Conservation (phyloP, 2,113 vertebrate species). For the Eudyptes chrysolophus region DNA sequence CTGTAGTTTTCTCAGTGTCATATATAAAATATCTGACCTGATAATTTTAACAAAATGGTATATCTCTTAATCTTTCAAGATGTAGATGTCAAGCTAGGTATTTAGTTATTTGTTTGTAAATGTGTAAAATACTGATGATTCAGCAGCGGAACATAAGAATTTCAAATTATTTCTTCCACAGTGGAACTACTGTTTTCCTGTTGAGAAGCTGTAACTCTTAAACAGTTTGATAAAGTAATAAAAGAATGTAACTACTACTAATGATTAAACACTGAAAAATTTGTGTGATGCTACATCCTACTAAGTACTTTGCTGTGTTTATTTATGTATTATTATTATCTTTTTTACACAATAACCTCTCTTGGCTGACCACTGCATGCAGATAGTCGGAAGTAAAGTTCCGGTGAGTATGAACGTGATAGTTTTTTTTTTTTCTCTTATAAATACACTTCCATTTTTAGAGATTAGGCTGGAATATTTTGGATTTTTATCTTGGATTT, state of each 20-base stretch:
- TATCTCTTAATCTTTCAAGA: not conserved
- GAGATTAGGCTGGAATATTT: not conserved
- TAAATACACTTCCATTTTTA: not conserved
- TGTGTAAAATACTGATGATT: not conserved
- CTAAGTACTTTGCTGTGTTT: slow-evolving; percentile 90
- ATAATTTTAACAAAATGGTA: not conserved
- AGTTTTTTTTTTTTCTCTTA: not conserved
- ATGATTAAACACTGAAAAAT: slow-evolving; percentile 74
- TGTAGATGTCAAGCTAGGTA: not conserved
- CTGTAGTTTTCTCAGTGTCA: not conserved
- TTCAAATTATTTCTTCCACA: not conserved
- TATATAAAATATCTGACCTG: not conserved
- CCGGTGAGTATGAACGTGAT: slow-evolving; percentile 87
- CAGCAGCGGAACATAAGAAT: not conserved
- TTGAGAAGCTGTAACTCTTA: not conserved
- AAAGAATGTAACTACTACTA: slow-evolving; percentile 49
- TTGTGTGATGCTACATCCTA: slow-evolving; percentile 78
- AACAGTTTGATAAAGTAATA: not conserved
- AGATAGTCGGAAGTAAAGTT: slow-evolving; percentile 99
- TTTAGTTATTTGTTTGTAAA: not conserved
- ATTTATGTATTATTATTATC: slow-evolving; percentile 77
- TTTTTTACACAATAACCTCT: slow-evolving; percentile 89
- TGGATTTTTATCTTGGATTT: not conserved
- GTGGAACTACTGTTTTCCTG: not conserved
- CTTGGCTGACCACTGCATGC: slow-evolving; percentile 94